A percentile compares a stretch with the other conserved stretches of the same genome.
Conservation (phyloP, 2,797 vertebrate genomes). For the Dicrostonyx torquatus region DNA sequence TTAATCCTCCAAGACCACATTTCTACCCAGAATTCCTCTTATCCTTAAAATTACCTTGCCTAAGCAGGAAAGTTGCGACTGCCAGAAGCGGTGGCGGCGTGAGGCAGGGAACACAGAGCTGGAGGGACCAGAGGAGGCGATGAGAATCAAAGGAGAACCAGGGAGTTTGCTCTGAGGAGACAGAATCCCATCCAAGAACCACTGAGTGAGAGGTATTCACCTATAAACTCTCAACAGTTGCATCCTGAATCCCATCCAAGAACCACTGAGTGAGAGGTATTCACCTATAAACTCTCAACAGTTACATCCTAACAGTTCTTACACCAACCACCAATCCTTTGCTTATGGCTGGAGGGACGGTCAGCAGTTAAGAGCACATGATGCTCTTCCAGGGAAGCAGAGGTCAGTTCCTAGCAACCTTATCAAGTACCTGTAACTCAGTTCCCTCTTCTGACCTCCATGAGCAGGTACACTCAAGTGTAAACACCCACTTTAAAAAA, state of each 20-base stretch:
- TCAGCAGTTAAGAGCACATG: background rate
- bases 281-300: background rate
- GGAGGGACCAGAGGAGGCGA: slow-evolving; percentile 94
- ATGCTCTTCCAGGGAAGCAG: background rate
- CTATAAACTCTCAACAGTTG: background rate
- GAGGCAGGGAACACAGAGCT: slow-evolving; percentile 93
- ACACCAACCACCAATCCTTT: background rate
- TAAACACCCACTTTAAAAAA: background rate
- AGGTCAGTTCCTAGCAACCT: background rate
- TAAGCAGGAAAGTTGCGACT: slow-evolving; percentile 97
- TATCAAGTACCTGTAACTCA: background rate
- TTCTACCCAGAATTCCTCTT: background rate
- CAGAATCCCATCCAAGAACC: slow-evolving; percentile 32
- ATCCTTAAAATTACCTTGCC: slow-evolving; percentile 91
- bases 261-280: background rate
- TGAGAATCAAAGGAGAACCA: slow-evolving; percentile 96
- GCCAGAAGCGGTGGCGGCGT: slow-evolving; percentile 97
- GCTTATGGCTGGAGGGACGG: background rate
- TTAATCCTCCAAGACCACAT: background rate
- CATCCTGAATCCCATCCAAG: slow-evolving; percentile 58
- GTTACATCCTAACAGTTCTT: background rate
- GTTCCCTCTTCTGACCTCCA: background rate
- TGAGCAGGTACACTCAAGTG: background rate
- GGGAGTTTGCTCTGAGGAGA: slow-evolving; percentile 93
- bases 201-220: background rate